Conservation (phyloP, 2,113 vertebrate genomes). For the Thryonomys swinderianus region DNA sequence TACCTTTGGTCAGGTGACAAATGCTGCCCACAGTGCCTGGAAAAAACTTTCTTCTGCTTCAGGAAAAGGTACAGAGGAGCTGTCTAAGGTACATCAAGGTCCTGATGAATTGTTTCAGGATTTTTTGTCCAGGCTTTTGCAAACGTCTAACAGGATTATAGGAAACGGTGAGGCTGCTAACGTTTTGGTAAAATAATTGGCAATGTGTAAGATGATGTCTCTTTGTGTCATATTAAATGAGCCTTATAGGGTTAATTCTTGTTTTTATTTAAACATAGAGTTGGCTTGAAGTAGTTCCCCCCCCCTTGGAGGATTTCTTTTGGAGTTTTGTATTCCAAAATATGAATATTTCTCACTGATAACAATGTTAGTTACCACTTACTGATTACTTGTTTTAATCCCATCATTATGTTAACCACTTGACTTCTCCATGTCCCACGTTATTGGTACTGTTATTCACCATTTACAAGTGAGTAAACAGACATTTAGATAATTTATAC, state of each 20-base stretch:
- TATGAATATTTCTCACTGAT: not conserved
- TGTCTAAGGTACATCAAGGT: no score
- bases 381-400: not conserved
- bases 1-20: no score
- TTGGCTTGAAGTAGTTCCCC: not conserved
- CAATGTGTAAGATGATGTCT: not conserved
- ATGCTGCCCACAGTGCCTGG: no score
- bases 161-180: no score
- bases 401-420: not conserved
- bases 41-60: no score
- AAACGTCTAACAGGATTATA: no score
- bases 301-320: not conserved
- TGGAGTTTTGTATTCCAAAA: not conserved
- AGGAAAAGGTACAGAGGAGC: no score
- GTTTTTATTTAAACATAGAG: not conserved
- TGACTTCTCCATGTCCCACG: not conserved
- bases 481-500: not conserved
- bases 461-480: not conserved
- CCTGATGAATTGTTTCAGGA: no score
- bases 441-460: not conserved
- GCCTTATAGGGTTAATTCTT: not conserved
- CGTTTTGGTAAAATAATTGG: no score
- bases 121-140: no score
- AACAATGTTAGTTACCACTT: not conserved
- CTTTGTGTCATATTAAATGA: not conserved